These are phyloP conservation scores for Megastigmus dorsalis DNA, from an alignment of 2,888 invertebrate genomes.

Conservation along the genomic window DNA sequence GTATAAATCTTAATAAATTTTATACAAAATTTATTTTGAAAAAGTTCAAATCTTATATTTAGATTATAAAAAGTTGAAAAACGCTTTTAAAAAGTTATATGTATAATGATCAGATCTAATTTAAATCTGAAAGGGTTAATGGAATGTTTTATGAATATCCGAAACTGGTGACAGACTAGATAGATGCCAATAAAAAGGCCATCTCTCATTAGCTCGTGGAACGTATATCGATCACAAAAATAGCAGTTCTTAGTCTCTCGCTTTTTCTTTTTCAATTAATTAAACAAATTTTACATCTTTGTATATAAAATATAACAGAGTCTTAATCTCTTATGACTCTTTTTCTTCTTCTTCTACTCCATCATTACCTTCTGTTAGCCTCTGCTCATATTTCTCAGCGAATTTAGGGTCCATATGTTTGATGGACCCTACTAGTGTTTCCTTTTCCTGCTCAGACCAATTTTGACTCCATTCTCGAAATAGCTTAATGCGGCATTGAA, in stretches of 20 bases:
- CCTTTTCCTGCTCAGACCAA: constrained; percentile 85
- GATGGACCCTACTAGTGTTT: constrained; percentile 81
- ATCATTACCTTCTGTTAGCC: constrained; percentile 59
- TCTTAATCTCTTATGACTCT: constrained; percentile 30
- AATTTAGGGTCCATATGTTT: constrained; percentile 84
- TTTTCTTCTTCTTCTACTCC: constrained; percentile 36
- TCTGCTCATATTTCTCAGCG: constrained; percentile 78
- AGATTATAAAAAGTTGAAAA: no score
- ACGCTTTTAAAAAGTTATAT: no score
- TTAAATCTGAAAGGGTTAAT: no score
- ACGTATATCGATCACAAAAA: constrained; percentile 53
- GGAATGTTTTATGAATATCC: constrained; percentile 49
- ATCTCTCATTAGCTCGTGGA: constrained; percentile 46
- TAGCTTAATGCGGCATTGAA: constrained; percentile 89
- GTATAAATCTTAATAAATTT: no score
- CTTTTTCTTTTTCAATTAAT: constrained; percentile 12
- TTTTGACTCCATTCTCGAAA: constrained; percentile 89
- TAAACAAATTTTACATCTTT: constrained; percentile 41
- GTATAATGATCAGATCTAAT: no score
- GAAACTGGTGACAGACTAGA: constrained; percentile 52
- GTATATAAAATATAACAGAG: constrained; percentile 23
- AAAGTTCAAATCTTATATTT: no score
- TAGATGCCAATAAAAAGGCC: constrained; percentile 45
- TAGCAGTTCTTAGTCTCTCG: constrained; percentile 42
- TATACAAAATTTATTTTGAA: no score